Percentiles rank a stretch among this genome's conserved stretches.
These are phyloP conservation scores for Menidia menidia DNA, from an alignment of 2,797 vertebrate species.

Conservation along the genomic window DNA sequence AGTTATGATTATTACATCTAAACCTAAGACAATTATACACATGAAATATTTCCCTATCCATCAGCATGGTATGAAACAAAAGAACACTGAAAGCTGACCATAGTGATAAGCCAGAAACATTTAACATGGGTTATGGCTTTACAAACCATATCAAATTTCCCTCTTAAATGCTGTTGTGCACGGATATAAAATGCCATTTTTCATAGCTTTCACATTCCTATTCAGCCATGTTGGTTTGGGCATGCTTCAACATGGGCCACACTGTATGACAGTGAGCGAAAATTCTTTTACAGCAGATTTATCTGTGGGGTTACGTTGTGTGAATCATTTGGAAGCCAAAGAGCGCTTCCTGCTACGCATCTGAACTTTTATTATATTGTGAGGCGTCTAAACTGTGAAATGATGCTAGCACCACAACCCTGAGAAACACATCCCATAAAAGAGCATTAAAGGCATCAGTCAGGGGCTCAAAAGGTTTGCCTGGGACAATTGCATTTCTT, in stretches of 20 bases:
- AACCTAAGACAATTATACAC: conserved; percentile 51
- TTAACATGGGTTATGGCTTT: conserved; percentile 50
- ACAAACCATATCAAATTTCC: conserved; percentile 47
- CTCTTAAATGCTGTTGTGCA: conserved; percentile 40
- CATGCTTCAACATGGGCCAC: conserved; percentile 73
- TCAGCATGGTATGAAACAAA: conserved; percentile 41
- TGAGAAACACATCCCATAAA: conserved; percentile 75
- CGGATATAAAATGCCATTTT: conserved; percentile 72
- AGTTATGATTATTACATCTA: conserved; percentile 44
- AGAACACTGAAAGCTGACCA: conserved; percentile 39
- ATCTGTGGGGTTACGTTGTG: conserved; percentile 70
- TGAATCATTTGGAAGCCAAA: conserved; percentile 48
- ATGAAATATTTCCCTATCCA: conserved; percentile 49
- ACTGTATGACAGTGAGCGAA: conserved; percentile 58
- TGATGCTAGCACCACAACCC: conserved; percentile 58
- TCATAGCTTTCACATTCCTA: conserved; percentile 68
- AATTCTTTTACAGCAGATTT: conserved; percentile 77
- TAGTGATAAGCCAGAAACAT: conserved; percentile 66
- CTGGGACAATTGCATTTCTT: conserved; percentile 74
- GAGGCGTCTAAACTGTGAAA: conserved; percentile 69
- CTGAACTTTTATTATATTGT: conserved; percentile 67
- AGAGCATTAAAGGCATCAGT: conserved; percentile 79
- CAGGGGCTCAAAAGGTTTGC: conserved; percentile 65
- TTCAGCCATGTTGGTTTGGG: conserved; percentile 72
- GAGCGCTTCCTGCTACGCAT: conserved; percentile 57